Evolutionary conservation across 2,113 vertebrate species (phyloP).

Genomic region (Tangachromis dhanisi): DNA sequence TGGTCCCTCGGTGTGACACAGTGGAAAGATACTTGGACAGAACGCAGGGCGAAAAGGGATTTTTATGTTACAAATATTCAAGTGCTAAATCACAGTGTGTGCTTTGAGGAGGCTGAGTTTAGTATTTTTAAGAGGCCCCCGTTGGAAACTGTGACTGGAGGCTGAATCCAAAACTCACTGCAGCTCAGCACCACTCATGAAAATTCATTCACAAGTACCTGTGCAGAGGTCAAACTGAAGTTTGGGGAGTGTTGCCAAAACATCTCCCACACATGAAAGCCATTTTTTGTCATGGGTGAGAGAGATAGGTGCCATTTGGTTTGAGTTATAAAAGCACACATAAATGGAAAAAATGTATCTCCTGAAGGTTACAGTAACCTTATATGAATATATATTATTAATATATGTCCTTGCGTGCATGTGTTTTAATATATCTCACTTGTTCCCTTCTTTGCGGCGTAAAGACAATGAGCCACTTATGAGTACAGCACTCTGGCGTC

Average conservation of each 20-base stretch:
- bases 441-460: not conserved
- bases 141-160: constrained; percentile 61
- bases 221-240: constrained; percentile 63
- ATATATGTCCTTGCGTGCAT: not conserved
- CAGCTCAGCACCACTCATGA: constrained; percentile 47
- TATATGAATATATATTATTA: not conserved
- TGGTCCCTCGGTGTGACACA: constrained; percentile 70
- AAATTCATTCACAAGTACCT: constrained; percentile 68
- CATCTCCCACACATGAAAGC: constrained; percentile 47
- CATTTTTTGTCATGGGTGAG: constrained; percentile 21
- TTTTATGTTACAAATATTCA: constrained; percentile 51
- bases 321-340: constrained; percentile 29
- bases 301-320: constrained; percentile 46
- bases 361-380: not conserved
- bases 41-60: constrained; percentile 33
- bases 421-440: not conserved
- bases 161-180: constrained; percentile 41
- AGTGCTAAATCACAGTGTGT: constrained; percentile 54
- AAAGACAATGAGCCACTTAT: constrained; percentile 51
- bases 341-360: constrained; percentile 12
- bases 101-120: constrained; percentile 56
- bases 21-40: constrained; percentile 67
- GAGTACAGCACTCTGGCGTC: constrained; percentile 29
- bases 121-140: constrained; percentile 63
- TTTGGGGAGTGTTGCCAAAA: constrained; percentile 54